These are phyloP conservation scores for Hydriomena furcata DNA, from an alignment of 2,888 invertebrate genomes.

Conservation along the genomic window DNA sequence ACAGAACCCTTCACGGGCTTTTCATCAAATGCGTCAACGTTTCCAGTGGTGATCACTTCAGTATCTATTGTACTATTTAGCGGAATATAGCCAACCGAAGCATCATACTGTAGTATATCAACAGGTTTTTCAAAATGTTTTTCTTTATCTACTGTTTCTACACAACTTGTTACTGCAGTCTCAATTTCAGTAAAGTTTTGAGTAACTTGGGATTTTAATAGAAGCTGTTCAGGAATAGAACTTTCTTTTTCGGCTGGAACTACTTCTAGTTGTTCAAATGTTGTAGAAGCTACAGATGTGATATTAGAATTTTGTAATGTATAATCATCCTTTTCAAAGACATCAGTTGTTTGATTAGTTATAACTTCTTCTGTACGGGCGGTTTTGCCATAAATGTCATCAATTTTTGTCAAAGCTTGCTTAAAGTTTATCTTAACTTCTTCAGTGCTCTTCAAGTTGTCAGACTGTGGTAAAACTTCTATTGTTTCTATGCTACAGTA, in stretches of 20 bases:
- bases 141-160: slow-evolving; percentile 83
- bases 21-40: slow-evolving; percentile 46
- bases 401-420: slow-evolving; percentile 58
- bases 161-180: slow-evolving; percentile 80
- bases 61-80: slow-evolving; percentile 61
- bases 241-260: slow-evolving; percentile 79
- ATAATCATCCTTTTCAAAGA: slow-evolving; percentile 50
- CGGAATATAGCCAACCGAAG: slow-evolving; percentile 59
- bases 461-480: slow-evolving; percentile 82
- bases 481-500: slow-evolving; percentile 79
- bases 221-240: slow-evolving; percentile 50
- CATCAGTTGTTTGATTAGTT: slow-evolving; percentile 57
- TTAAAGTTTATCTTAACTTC: slow-evolving; percentile 61
- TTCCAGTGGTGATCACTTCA: slow-evolving; percentile 57
- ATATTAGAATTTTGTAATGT: slow-evolving; percentile 47
- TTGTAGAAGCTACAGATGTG: slow-evolving; percentile 61
- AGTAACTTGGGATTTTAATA: slow-evolving; percentile 57
- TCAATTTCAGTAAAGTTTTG: slow-evolving; percentile 80
- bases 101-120: slow-evolving; percentile 46
- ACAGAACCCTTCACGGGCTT: slow-evolving; percentile 39
- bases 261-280: slow-evolving; percentile 76
- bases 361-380: slow-evolving; percentile 65
- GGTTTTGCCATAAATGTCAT: slow-evolving; percentile 71
- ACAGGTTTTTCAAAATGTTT: slow-evolving; percentile 60
- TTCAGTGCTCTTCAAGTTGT: slow-evolving; percentile 70